A percentile compares a stretch with the other conserved stretches of the same genome.
These are phyloP conservation scores for Mus caroli DNA, from an alignment of 2,797 vertebrate species.

Conservation along the genomic window DNA sequence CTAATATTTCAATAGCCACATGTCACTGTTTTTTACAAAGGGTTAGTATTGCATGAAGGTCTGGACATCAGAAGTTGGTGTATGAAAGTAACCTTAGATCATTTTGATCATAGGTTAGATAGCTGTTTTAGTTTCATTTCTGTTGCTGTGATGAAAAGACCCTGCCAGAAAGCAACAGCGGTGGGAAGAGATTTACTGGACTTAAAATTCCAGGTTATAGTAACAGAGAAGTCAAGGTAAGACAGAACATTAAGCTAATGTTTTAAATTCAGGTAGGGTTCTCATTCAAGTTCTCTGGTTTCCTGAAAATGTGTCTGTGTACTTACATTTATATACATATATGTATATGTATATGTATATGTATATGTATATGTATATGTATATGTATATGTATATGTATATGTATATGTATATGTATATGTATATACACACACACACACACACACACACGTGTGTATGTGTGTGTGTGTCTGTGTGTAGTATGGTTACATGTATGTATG, in stretches of 20 bases:
- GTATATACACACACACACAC: no score
- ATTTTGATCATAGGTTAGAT: background rate
- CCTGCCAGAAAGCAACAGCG: background rate
- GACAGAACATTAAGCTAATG: background rate
- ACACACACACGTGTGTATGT: no score
- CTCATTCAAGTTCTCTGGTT: background rate
- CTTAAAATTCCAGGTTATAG: background rate
- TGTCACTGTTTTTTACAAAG: background rate
- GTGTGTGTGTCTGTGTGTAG: no score
- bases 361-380: no score
- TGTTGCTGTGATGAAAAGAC: background rate
- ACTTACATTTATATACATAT: no score
- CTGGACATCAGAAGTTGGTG: background rate
- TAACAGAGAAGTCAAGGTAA: background rate
- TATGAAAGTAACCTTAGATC: background rate
- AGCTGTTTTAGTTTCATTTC: background rate
- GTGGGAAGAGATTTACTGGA: background rate
- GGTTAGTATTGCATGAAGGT: background rate
- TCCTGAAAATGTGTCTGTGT: background rate
- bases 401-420: no score
- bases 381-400: no score
- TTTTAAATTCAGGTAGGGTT: background rate
- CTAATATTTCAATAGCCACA: background rate
- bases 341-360: no score
- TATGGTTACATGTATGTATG: background rate